phyloP scores from a whole-genome alignment of 1,140 invertebrate species.

The Drosophila sp. region DNA sequence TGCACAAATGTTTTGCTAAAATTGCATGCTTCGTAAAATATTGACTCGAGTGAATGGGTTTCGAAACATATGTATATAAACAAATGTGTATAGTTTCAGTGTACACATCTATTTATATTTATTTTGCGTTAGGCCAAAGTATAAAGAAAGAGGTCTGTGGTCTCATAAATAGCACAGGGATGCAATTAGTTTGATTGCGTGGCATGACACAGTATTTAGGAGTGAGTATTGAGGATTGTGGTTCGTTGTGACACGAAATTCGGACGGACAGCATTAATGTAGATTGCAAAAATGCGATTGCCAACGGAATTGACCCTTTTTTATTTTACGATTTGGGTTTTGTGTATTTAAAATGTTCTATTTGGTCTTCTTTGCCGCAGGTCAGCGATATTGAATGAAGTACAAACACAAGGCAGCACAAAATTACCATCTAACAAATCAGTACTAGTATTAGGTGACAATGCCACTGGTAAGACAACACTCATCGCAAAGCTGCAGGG shows the following conservation, averaged over 20 bases:
- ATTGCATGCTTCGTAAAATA: constrained; percentile 8
- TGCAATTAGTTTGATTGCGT: constrained; percentile 50
- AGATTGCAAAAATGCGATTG: constrained; percentile 44
- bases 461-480: constrained; percentile 98
- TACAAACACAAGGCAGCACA: constrained; percentile 96
- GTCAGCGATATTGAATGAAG: constrained; percentile 96
- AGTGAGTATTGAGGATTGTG: neutral
- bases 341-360: neutral
- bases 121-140: neutral
- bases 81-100: no score
- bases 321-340: constrained; percentile 5
- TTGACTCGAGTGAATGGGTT: neutral
- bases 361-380: constrained; percentile 85
- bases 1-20: constrained; percentile 29
- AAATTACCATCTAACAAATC: constrained; percentile 97
- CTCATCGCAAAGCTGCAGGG: constrained; percentile 97
- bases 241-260: constrained; percentile 32
- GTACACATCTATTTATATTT: neutral
- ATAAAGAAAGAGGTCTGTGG: neutral
- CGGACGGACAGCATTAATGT: constrained; percentile 25
- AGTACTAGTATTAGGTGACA: constrained; percentile 96
- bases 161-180: constrained; percentile 37
- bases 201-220: constrained; percentile 2
- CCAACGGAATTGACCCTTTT: constrained; percentile 37
- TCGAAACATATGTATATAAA: neutral